These are phyloP conservation scores for Percopsis transmontana DNA, from an alignment of 2,113 vertebrate genomes.

Conservation along the genomic window DNA sequence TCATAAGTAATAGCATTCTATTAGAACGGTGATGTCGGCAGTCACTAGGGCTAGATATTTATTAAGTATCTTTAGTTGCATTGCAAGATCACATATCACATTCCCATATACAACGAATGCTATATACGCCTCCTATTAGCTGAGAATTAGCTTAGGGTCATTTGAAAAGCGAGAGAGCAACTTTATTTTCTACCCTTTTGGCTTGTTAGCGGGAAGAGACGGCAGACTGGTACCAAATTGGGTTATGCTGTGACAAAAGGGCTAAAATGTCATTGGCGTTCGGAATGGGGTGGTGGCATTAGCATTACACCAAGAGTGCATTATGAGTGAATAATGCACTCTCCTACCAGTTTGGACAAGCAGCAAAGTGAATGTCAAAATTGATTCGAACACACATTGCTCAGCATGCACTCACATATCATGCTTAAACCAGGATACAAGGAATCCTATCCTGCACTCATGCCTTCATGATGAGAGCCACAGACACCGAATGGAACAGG, in stretches of 20 bases:
- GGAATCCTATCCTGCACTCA: constrained; percentile 58
- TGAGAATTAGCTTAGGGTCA: constrained; percentile 1
- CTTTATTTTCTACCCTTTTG: constrained; percentile 44
- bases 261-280: constrained; percentile 65
- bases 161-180: constrained; percentile 27
- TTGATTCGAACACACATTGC: constrained; percentile 87
- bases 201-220: constrained; percentile 12
- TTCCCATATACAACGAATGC: background rate
- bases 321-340: constrained; percentile 90
- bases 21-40: too few species aligned
- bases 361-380: constrained; percentile 93
- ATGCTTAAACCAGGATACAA: constrained; percentile 77
- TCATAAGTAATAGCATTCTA: too few species aligned
- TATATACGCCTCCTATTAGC: background rate
- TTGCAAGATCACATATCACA: background rate
- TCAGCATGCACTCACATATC: constrained; percentile 86
- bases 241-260: constrained; percentile 63
- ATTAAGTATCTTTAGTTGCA: too few species aligned
- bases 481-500: constrained; percentile 31
- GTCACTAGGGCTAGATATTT: too few species aligned
- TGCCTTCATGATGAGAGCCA: constrained; percentile 48
- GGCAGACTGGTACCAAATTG: constrained; percentile 52
- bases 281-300: constrained; percentile 74
- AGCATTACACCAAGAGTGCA: constrained; percentile 83
- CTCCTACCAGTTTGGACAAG: constrained; percentile 87